Base-by-base conservation (phyloP, 2,797 vertebrate species). In the Podargus strigoides region DNA sequence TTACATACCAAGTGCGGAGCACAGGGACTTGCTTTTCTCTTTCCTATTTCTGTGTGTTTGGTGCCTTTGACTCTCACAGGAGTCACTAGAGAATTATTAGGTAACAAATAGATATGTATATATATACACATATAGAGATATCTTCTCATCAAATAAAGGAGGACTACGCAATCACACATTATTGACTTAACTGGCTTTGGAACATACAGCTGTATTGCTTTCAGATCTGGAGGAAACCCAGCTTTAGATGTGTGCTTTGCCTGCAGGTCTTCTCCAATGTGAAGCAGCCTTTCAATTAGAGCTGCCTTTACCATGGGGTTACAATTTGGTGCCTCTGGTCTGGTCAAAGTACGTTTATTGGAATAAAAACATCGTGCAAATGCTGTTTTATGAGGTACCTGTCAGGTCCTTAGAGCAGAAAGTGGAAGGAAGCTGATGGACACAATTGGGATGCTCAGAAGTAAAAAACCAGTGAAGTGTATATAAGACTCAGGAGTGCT, bases 51-150 rank as follows among this genome's bases (percentile, higher is more conserved):
- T 66, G 19, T 46, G 28, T 20, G 7, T 53, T 37, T 67, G 50
- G 10, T 69, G 60, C 42, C 52, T 32, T 79, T 66, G 34, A 27
- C 24, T 58, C 26, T 70, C 21, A 19, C 8, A 44, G 14, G 26
- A 68, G 44, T 69, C n/a, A n/a, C 52, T n/a, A 14, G 42, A 63
- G 34, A 70, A 66, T 66, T 37, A n/a, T 21, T 55, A 39, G n/a
- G 44, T 59, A 80, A 56, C 18, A 46, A 44, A 39, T 37, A 36
- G 3, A 28, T 0, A 47, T 3, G 14, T 19, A 17, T 10, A 6
- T 13, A 27, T 10, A 62, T 3, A 59, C 5, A 15, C 3, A 46
- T 1, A 8, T 0, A 37, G 3, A 79, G 4, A 28, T 21, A 14
- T 8, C 12, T 15, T 36, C 26, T 64, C 18, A 41, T 85, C 62